Base-by-base conservation (phyloP, 2,888 invertebrate species). In the Spilarctia lutea region DNA sequence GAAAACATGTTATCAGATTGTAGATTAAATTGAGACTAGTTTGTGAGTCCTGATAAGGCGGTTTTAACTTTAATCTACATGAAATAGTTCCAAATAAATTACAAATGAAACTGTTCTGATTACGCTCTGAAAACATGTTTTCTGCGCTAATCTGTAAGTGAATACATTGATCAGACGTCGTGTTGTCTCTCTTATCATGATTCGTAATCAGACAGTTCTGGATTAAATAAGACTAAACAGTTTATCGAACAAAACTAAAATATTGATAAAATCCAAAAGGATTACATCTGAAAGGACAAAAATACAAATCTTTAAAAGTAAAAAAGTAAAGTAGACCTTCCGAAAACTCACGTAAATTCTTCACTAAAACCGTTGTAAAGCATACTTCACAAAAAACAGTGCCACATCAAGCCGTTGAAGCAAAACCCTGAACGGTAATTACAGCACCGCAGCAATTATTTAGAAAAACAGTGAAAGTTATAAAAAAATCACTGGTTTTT, bases 391-490 rank as follows among this genome's bases (percentile, higher is more conserved):
- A 75, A 72, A 71, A 68, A 68, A 18, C 42, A 8, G 39, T 65
- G 27, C 20, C 35, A 65, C 52, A 45, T 76, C 67, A 56, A 77
- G 56, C 72, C 66, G 60, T 68, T 79, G 77, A 78, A 65, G 72
- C 83, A 73, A 65, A 75, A 75, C 75, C 75, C 72, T 72, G 76
- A 70, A 73, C 74, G 66, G 67, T 84, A 81, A 83, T 84, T 84
- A 83, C 52, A 56, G 24, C 52, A 56, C 80, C 18, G 3, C 63
- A 65, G 56, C 83, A 84, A 84, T 84, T 83, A 84, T 83, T 81
- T 78, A 76, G n/a, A 84, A 84, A 81, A 77, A 71, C 30, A 84
- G 83, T 81, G 83, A 84, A 84, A 84, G 83, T 83, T 71, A 73
- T 76, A 75, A 80, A 78, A 70, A 78, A 70, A 76, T 71, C 66